Conservation (phyloP, 2,888 invertebrate species). For the Drosophila diplacantha region DNA sequence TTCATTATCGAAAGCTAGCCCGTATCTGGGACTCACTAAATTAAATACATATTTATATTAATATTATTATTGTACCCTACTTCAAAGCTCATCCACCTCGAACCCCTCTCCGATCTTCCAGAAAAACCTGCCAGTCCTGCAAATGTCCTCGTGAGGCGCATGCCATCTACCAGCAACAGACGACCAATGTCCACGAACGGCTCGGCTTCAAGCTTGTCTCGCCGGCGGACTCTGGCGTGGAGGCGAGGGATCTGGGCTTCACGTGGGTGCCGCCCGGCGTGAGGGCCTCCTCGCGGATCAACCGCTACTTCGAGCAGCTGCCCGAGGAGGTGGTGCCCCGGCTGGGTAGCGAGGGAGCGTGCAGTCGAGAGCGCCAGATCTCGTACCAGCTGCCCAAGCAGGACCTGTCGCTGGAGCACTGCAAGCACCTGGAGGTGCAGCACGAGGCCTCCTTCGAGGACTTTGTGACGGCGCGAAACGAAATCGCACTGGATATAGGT, state of each 20-base stretch:
- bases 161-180: constrained; percentile 92
- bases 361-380: constrained; percentile 88
- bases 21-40: neutral
- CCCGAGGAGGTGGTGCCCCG: constrained; percentile 88
- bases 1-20: neutral
- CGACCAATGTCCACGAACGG: constrained; percentile 86
- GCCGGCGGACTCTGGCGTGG: constrained; percentile 80
- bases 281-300: constrained; percentile 78
- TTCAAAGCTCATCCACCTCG: neutral
- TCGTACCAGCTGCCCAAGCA: constrained; percentile 95
- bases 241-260: constrained; percentile 83
- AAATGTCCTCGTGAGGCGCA: constrained; percentile 94
- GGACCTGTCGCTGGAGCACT: constrained; percentile 93
- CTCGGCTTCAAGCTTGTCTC: constrained; percentile 81
- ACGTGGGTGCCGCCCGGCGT: constrained; percentile 82
- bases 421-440: constrained; percentile 88
- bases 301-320: constrained; percentile 94
- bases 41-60: neutral
- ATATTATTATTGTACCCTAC: no score
- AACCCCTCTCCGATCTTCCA: constrained; percentile 77
- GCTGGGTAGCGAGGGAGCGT: constrained; percentile 87
- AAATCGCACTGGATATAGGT: constrained; percentile 97
- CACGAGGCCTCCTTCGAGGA: constrained; percentile 92
- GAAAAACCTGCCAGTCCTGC: constrained; percentile 95
- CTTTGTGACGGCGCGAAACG: constrained; percentile 95